phyloP scores from a whole-genome alignment of 1,140 invertebrate species.

The Lineus longissimus region DNA sequence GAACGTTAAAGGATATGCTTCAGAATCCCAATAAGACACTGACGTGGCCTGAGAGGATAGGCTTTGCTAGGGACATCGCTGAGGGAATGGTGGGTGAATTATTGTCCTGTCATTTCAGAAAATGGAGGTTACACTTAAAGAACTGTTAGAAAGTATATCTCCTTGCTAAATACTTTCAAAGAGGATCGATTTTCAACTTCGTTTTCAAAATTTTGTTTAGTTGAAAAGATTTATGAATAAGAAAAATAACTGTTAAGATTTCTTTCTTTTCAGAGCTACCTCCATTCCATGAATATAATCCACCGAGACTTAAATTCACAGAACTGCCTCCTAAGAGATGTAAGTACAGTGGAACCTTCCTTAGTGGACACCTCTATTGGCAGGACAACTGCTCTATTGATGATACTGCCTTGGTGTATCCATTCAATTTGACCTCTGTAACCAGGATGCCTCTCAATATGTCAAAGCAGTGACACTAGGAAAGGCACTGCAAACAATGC shows the following conservation, averaged over 20 bases:
- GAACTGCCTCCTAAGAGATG: conserved; percentile 49
- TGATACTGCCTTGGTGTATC: too few relatives aligned
- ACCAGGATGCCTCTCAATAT: too few relatives aligned
- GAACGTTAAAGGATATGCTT: conserved; percentile 47
- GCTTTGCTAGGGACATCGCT: conserved; percentile 49
- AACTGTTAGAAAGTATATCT: too few relatives aligned
- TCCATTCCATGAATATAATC: conserved; percentile 52
- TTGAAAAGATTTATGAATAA: too few relatives aligned
- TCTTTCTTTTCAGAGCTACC: conserved; percentile 37
- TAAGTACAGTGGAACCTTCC: conserved; percentile 28
- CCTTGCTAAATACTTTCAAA: too few relatives aligned
- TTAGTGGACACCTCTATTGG: too few relatives aligned
- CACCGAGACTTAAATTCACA: conserved; percentile 52
- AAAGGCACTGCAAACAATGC: too few relatives aligned
- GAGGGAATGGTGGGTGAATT: conserved; percentile 44
- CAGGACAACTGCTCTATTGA: neutral
- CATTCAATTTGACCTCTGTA: too few relatives aligned
- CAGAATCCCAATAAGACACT: conserved; percentile 34
- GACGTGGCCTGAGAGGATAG: conserved; percentile 40
- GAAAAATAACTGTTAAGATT: neutral
- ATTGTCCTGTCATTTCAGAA: conserved; percentile 3
- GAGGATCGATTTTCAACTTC: too few relatives aligned
- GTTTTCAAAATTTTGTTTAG: too few relatives aligned
- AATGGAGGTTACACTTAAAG: too few relatives aligned
- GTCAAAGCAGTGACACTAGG: too few relatives aligned